A percentile compares a stretch with the other conserved stretches of the same genome.
Evolutionary conservation across 2,888 invertebrate species (phyloP).

Genomic region (Sericinus montela): DNA sequence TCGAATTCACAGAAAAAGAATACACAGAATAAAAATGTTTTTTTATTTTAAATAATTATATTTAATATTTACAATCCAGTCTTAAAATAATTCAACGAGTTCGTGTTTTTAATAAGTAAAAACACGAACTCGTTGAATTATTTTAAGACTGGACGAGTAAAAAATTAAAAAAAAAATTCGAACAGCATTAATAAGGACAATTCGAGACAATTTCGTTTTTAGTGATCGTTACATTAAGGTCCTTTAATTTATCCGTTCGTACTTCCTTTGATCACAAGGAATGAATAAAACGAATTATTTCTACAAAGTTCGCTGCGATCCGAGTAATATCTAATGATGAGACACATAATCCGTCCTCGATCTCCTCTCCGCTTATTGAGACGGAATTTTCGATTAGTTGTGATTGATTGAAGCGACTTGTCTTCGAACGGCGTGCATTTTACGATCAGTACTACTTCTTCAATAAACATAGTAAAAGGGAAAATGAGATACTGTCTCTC

Average conservation of each 20-base stretch:
- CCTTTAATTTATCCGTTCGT: constrained; percentile 50
- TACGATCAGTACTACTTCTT: constrained; percentile 69
- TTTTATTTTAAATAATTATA: no score
- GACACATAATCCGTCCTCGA: constrained; percentile 65
- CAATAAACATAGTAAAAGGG: constrained; percentile 30
- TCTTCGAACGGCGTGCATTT: constrained; percentile 63
- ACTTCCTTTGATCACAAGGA: constrained; percentile 42
- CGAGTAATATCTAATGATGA: constrained; percentile 68
- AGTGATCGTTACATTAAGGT: constrained; percentile 41
- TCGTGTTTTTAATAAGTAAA: no score
- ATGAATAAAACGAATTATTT: constrained; percentile 50
- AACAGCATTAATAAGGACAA: constrained; percentile 43
- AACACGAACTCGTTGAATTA: no score
- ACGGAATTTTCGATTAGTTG: constrained; percentile 75
- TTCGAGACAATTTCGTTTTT: constrained; percentile 32
- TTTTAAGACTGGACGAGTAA: no score
- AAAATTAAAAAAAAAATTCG: no score
- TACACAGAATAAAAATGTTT: no score
- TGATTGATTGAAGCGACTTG: constrained; percentile 75
- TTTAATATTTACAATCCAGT: no score
- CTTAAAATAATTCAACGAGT: no score
- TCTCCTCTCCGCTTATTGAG: constrained; percentile 64
- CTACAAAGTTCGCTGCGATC: constrained; percentile 41
- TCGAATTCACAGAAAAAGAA: no score
- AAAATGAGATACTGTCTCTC: constrained; percentile 9